Conservation (phyloP, 2,888 invertebrate genomes). For the Graphium colonna region DNA sequence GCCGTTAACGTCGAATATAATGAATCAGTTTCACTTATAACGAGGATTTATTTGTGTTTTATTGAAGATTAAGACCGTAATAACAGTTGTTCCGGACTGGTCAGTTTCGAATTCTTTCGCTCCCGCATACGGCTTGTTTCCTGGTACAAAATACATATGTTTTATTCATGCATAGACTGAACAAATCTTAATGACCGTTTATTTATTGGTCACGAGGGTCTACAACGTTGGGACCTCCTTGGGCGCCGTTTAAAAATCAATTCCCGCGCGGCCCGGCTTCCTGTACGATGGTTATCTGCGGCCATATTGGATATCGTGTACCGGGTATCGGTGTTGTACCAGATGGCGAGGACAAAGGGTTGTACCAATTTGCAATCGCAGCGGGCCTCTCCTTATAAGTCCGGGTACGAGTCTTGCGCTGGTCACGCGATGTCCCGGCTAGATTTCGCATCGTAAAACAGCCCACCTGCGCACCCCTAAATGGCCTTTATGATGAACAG, state of each 20-base stretch:
- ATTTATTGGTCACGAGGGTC: no score
- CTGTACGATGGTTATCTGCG: constrained; percentile 28
- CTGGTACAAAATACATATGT: background rate
- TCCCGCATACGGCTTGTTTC: background rate
- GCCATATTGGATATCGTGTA: constrained; percentile 26
- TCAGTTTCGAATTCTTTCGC: background rate
- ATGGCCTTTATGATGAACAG: background rate
- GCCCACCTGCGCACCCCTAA: constrained; percentile 11
- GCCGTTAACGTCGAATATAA: background rate
- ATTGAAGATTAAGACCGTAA: background rate
- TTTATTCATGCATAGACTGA: background rate
- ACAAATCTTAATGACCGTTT: background rate
- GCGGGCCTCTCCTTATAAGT: constrained; percentile 62
- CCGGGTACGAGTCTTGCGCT: constrained; percentile 26
- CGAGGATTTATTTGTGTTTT: constrained; percentile 1
- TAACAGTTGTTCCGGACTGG: background rate
- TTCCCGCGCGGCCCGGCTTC: constrained; percentile 11
- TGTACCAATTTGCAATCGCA: constrained; percentile 74
- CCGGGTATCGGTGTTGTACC: constrained; percentile 29
- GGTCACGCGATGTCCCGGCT: constrained; percentile 1
- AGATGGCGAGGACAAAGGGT: constrained; percentile 59
- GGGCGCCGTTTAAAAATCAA: constrained; percentile 11
- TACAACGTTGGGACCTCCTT: background rate
- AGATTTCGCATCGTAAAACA: background rate
- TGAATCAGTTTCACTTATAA: constrained; percentile 7